A percentile compares a stretch with the other conserved stretches of the same genome.
These are phyloP conservation scores for Ridgeia piscesae DNA, from an alignment of 1,140 invertebrate genomes.

Conservation along the genomic window DNA sequence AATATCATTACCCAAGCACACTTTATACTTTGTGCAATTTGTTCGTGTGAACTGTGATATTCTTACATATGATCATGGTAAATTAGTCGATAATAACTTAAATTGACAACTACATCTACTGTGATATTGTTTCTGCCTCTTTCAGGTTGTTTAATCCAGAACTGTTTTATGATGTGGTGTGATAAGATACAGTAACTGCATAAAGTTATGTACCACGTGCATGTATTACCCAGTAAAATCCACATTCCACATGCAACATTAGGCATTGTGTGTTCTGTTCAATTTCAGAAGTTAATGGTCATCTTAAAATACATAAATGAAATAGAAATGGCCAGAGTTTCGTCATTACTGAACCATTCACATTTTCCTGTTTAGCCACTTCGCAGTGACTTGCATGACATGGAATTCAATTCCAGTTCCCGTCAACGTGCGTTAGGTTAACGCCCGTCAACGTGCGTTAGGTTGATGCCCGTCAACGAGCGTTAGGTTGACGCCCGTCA, in stretches of 20 bases:
- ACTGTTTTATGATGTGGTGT: not conserved
- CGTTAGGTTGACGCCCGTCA: no score
- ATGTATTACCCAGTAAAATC: not conserved
- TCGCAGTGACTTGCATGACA: not conserved
- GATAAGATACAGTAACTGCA: not conserved
- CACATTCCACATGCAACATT: not conserved
- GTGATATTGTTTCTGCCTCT: not conserved
- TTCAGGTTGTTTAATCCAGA: not conserved
- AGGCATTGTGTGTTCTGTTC: not conserved
- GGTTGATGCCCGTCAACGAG: no score
- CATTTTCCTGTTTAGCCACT: not conserved
- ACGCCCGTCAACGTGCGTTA: no score
- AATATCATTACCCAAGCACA: not conserved
- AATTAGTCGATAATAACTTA: not conserved
- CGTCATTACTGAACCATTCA: not conserved
- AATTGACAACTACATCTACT: not conserved
- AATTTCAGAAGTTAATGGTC: not conserved
- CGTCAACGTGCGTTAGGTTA: not conserved
- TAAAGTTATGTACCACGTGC: no score
- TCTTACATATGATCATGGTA: not conserved
- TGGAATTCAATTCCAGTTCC: not conserved
- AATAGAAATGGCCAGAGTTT: not conserved
- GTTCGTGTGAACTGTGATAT: not conserved
- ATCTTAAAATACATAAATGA: not conserved
- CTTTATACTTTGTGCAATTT: not conserved